Evolutionary conservation across 1,140 invertebrate genomes (phyloP), one percentile per base, ranked within the genome.

Genomic region (Drosophila subpulchrella): DNA sequence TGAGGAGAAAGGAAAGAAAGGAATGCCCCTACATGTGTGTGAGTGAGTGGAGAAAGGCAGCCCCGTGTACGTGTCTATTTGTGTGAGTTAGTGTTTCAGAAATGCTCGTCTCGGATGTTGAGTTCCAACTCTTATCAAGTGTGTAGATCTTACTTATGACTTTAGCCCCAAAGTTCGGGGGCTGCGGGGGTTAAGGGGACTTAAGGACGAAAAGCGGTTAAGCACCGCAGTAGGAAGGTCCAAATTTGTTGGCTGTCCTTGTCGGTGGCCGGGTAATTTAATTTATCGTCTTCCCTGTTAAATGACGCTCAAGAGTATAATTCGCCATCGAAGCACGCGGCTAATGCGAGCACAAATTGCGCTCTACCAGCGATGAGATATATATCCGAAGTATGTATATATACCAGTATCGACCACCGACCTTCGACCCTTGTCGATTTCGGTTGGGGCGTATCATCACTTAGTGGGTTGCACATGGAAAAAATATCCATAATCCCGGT

Each of bases 231-330:
- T 54, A 75, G 80, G 85, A 90, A 88, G 78, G 68, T 66, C 84
- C 85, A 84, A 88, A 89, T 89, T 89, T 89, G 84, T 89, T 90
- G 85, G 75, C 80, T 79, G 75, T 78, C 80, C 59, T 58, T 58
- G 55, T 56, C 58, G 66, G 65, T 74, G 71, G 63, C 77, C 77
- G 77, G 73, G 75, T 90, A 89, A 89, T 89, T 89, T 89, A 89
- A 89, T 89, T 89, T 89, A 89, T 89, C 88, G 84, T 89, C 88
- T 78, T 89, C 77, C 78, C 78, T 89, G 85, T 89, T 89, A 85
- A 89, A 89, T 89, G 84, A 89, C 77, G 84, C 84, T 89, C 84
- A 89, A 89, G 84, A 89, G 84, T 90, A 89, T 89, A 90, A 89
- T 89, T 89, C 81, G 66, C 42, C 54, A 60, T 75, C 54, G 68